These are phyloP conservation scores for Danio rerio DNA, from an alignment of 2,113 vertebrate genomes.

Conservation along the genomic window GRCz12tu NC_133195.1:20050501-20051000, in stretches of 20 bases:
- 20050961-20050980: constrained; percentile 16
- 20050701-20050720: background rate
- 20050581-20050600: no score
- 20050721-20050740: background rate
- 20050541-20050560: no score
- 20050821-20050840: constrained; percentile 47
- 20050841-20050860: constrained; percentile 56
- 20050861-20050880: constrained; percentile 64
- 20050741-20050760: background rate
- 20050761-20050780: background rate
- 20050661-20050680: no score
- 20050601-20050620: no score
- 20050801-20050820: constrained; percentile 44
- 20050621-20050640: no score
- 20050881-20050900: constrained; percentile 58
- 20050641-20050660: no score
- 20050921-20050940: constrained; percentile 54
- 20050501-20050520: no score
- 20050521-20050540: no score
- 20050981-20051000: constrained; percentile 39
- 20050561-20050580: no score
- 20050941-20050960: constrained; percentile 58
- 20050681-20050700: background rate
- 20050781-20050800: constrained; percentile 45
- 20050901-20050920: constrained; percentile 61